phyloP scores from a whole-genome alignment of 2,888 invertebrate species.

The Margaritifera margaritifera region DNA sequence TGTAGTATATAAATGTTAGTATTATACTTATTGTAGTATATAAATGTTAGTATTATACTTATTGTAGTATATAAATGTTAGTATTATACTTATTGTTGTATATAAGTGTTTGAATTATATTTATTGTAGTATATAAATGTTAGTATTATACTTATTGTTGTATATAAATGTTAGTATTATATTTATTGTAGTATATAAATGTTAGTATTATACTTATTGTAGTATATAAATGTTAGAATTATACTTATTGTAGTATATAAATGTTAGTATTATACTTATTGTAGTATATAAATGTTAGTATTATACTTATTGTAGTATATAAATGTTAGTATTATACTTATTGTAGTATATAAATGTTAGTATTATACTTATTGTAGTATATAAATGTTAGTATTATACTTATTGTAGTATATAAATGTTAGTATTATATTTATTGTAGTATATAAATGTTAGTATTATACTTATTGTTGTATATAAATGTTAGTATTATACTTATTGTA shows the following conservation, averaged over 20 bases:
- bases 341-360: background rate
- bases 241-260: background rate
- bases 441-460: background rate
- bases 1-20: background rate
- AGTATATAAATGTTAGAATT: background rate
- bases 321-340: background rate
- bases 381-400: background rate
- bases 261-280: background rate
- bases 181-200: background rate
- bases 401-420: background rate
- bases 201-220: background rate
- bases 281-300: background rate
- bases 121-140: no score
- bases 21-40: background rate
- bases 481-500: background rate
- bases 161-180: background rate
- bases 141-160: background rate
- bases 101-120: background rate
- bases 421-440: background rate
- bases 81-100: background rate
- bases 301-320: background rate
- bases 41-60: background rate
- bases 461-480: background rate
- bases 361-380: background rate
- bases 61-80: background rate